Evolutionary conservation across 2,888 invertebrate genomes (phyloP), one percentile per base, ranked within the genome.

Genomic region (Macaria notata): DNA sequence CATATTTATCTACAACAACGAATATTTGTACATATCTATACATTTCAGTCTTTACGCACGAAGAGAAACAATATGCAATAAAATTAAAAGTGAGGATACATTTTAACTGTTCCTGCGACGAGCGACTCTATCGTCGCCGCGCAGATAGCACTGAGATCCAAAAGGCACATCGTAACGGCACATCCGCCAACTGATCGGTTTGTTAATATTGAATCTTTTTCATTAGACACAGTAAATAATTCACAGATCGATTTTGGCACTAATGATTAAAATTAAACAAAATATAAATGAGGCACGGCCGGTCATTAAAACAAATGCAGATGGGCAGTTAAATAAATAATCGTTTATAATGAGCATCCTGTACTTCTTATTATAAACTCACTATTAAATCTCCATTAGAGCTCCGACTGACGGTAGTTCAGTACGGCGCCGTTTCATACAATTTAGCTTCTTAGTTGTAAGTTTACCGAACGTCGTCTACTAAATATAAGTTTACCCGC

Each of bases 321-420:
- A 70, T 69, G 75, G 81, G 81, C 82, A 78, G 80, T 71, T 59
- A 64, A 61, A 62, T 66, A 69, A 70, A 67, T 56, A 65, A 70
- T 58, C 49, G 57, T 64, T 78, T 85, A 88, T 85, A 88, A 89
- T 88, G 88, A 89, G 88, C 83, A 88, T 85, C 83, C 86, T 86
- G 86, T 86, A 76, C 77, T 72, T 75, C 71, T 75, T 68, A 73
- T 69, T 59, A 67, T 72, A 64, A 69, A 66, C 62, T 72, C 69
- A 65, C 71, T 72, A 75, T 69, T 57, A 59, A 54, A 61, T 62
- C 47, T 64, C 64, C 64, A 70, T 69, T 56, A 61, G 64, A 62
- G 63, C 69, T 69, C 67, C 61, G 56, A 61, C 48, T 49, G 62
- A 53, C 52, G 54, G 44, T 45, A 43, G 45, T 55, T 59, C 58